These are phyloP conservation scores for Hepsetus odoe DNA, from an alignment of 2,113 vertebrate genomes.

Conservation along the genomic window DNA sequence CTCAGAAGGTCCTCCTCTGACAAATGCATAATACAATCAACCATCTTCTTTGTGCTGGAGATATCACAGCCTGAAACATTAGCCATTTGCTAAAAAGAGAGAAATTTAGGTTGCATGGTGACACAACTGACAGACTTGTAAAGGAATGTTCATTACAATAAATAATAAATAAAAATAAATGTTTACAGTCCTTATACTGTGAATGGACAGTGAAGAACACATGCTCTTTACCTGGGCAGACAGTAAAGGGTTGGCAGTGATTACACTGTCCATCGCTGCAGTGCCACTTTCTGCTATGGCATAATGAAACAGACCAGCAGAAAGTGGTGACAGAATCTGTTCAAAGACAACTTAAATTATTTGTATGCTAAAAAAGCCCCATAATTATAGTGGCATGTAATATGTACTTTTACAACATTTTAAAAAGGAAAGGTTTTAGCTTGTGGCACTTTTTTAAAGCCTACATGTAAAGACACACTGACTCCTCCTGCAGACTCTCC, in stretches of 20 bases:
- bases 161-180: no score
- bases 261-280: conserved; percentile 48
- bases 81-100: conserved; percentile 58
- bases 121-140: not conserved
- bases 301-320: conserved; percentile 77
- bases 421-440: no score
- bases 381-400: no score
- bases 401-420: no score
- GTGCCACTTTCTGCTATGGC: conserved; percentile 86
- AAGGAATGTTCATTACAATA: not conserved
- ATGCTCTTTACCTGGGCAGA: conserved; percentile 34
- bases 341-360: not conserved
- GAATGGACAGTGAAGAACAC: not conserved
- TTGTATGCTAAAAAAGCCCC: not conserved
- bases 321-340: conserved; percentile 82
- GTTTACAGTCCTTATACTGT: no score
- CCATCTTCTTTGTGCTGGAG: conserved; percentile 66
- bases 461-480: conserved; percentile 83
- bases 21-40: conserved; percentile 68
- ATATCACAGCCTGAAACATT: conserved; percentile 69
- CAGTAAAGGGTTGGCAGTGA: conserved; percentile 50
- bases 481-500: conserved; percentile 86
- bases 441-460: conserved; percentile 31
- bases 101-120: not conserved
- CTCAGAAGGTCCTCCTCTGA: conserved; percentile 52